phyloP scores from a whole-genome alignment of 2,797 vertebrate species.

The Coregonus suidteri region DNA sequence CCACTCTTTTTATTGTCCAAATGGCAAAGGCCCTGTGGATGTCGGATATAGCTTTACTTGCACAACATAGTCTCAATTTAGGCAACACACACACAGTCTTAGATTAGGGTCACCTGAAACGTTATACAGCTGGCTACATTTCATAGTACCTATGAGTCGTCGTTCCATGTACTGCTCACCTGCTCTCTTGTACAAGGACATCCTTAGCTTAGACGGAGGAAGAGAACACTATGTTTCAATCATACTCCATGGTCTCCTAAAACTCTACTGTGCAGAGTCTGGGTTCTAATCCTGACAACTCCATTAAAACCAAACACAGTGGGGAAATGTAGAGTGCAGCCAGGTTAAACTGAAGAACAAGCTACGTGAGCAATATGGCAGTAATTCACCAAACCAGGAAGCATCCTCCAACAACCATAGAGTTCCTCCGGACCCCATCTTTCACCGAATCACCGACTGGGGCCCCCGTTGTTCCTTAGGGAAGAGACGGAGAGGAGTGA shows the following conservation, averaged over 20 bases:
- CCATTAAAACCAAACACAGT: conserved; percentile 28
- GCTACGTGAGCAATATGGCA: conserved; percentile 47
- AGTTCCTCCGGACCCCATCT: conserved; percentile 59
- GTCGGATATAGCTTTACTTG: not conserved
- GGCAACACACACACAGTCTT: not conserved
- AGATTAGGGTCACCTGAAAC: no score
- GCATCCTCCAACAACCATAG: conserved; percentile 43
- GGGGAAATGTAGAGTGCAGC: conserved; percentile 43
- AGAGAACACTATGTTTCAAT: not conserved
- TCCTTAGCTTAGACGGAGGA: not conserved
- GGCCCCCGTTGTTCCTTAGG: conserved; percentile 23
- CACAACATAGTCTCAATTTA: not conserved
- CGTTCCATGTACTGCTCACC: not conserved
- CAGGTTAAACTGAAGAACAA: conserved; percentile 52
- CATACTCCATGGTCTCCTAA: not conserved
- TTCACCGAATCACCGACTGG: conserved; percentile 55
- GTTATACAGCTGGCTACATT: no score
- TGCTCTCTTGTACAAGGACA: not conserved
- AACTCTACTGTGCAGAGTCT: not conserved
- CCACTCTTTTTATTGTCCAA: not conserved
- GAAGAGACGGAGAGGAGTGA: conserved; percentile 47
- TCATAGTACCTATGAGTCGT: not conserved
- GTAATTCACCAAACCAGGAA: conserved; percentile 66
- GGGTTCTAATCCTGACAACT: conserved; percentile 34
- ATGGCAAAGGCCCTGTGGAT: not conserved